phyloP scores from a whole-genome alignment of 2,888 invertebrate genomes.

The Tipula confusa region DNA sequence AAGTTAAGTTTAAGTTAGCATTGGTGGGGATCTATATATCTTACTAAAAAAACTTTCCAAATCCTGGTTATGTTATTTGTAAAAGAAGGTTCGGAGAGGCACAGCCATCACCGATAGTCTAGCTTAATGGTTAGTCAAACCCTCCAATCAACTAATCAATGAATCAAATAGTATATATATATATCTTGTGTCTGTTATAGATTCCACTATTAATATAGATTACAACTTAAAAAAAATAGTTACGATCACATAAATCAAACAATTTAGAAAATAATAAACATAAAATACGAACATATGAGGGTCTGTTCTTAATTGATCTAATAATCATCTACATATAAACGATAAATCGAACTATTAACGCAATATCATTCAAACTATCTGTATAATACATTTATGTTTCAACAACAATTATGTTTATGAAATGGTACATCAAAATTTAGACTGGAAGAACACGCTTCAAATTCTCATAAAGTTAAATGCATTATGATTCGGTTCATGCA shows the following conservation, averaged over 20 bases:
- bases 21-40: too few relatives aligned
- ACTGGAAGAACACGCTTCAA: background rate
- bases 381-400: background rate
- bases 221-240: background rate
- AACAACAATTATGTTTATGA: background rate
- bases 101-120: too few relatives aligned
- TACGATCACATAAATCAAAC: background rate
- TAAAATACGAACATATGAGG: background rate
- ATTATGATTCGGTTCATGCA: background rate
- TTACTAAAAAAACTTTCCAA: too few relatives aligned
- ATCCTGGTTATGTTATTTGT: too few relatives aligned
- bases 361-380: background rate
- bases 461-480: background rate
- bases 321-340: background rate
- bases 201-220: too few relatives aligned
- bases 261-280: background rate
- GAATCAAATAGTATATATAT: too few relatives aligned
- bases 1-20: too few relatives aligned
- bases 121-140: too few relatives aligned
- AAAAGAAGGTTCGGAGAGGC: too few relatives aligned
- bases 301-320: background rate
- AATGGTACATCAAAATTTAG: background rate
- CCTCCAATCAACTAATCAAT: too few relatives aligned
- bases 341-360: background rate
- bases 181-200: too few relatives aligned